A percentile compares a stretch with the other conserved stretches of the same genome.
Conservation (phyloP, 2,113 vertebrate species). For the Anas platyrhynchos region DNA sequence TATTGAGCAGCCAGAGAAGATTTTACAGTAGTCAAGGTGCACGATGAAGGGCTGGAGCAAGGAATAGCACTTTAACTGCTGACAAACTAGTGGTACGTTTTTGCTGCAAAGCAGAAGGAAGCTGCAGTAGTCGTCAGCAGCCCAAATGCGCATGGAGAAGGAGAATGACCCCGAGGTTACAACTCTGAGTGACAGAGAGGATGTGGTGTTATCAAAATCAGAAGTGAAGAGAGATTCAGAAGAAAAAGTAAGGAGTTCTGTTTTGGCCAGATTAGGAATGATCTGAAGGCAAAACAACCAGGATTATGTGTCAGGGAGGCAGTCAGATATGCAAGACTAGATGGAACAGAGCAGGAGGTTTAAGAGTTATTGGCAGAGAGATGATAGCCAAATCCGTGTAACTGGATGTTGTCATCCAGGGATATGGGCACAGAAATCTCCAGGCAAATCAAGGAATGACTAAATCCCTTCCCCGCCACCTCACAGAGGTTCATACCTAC, state of each 20-base stretch:
- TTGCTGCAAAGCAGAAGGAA: neutral
- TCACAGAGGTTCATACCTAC: constrained; percentile 9
- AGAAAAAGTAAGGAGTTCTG: constrained; percentile 45
- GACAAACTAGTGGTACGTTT: neutral
- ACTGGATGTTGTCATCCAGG: constrained; percentile 50
- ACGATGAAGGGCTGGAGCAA: neutral
- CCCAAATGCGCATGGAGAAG: neutral
- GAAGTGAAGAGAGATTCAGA: constrained; percentile 10
- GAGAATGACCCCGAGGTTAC: neutral
- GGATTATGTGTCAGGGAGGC: constrained; percentile 48
- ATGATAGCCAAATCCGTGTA: constrained; percentile 42
- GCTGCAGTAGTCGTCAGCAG: neutral
- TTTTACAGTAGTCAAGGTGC: neutral
- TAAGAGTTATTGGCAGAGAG: constrained; percentile 61
- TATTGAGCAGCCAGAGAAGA: neutral
- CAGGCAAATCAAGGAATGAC: constrained; percentile 43
- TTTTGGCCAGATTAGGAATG: constrained; percentile 60
- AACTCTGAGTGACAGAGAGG: constrained; percentile 1
- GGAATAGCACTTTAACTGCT: neutral
- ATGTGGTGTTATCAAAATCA: constrained; percentile 26
- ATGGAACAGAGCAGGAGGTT: constrained; percentile 22
- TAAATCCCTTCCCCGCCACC: constrained; percentile 41
- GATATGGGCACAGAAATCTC: constrained; percentile 32
- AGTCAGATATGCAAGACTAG: constrained; percentile 55
- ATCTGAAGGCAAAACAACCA: constrained; percentile 61